Evolutionary conservation across 2,797 vertebrate genomes (phyloP).

Genomic region (Tolypeutes matacus): DNA sequence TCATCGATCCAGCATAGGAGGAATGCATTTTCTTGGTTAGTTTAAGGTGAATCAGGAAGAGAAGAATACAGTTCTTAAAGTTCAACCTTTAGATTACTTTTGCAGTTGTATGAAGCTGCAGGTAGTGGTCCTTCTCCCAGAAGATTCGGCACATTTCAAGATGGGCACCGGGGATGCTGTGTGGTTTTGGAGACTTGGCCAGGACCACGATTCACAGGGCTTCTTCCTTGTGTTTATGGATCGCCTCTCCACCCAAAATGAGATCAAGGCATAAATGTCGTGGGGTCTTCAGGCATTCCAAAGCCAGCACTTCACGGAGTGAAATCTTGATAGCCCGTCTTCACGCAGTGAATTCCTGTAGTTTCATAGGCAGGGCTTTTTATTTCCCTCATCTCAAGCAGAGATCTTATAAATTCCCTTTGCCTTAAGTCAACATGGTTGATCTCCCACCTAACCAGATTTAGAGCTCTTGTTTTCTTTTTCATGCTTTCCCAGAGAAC

Average conservation of each 20-base stretch:
- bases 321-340: not conserved
- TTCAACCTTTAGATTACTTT: not conserved
- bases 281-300: not conserved
- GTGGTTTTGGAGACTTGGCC: not conserved
- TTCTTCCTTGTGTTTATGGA: not conserved
- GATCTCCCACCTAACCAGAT: conserved; percentile 75
- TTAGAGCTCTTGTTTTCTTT: conserved; percentile 82
- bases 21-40: not conserved
- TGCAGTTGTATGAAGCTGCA: not conserved
- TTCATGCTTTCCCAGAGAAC: conserved; percentile 83
- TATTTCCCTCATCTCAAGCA: conserved; percentile 55
- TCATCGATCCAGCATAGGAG: accelerated
- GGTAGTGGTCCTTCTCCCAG: not conserved
- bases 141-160: not conserved
- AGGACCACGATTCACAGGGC: not conserved
- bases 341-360: not conserved
- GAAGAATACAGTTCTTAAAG: not conserved
- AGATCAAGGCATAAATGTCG: accelerated
- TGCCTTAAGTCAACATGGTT: conserved; percentile 67
- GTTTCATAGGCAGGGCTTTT: not conserved
- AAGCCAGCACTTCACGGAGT: not conserved
- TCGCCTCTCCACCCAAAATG: not conserved
- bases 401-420: conserved; percentile 79
- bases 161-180: not conserved
- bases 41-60: not conserved